Percentiles rank a stretch among this genome's conserved stretches.
These are phyloP conservation scores for Latrodectus elegans DNA, from an alignment of 2,888 invertebrate genomes.

Conservation along the genomic window DNA sequence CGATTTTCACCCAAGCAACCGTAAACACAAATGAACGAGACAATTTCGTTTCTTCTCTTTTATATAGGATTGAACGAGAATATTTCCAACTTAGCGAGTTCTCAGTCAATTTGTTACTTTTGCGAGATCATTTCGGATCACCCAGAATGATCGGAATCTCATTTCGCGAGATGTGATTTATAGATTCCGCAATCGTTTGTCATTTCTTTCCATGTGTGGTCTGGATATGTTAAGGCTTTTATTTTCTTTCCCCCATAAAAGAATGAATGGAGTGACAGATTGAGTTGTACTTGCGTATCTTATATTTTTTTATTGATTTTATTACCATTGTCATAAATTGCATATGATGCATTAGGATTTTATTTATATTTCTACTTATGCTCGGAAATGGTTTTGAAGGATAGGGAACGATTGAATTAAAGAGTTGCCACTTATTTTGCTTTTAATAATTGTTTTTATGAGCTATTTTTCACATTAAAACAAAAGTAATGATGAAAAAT, in stretches of 20 bases:
- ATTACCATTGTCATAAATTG: too few relatives aligned
- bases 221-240: neutral
- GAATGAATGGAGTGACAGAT: too few relatives aligned
- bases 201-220: neutral
- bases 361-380: too few relatives aligned
- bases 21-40: neutral
- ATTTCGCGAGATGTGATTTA: slow-evolving; percentile 36
- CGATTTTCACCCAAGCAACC: slow-evolving; percentile 18
- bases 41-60: neutral
- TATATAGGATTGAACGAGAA: neutral
- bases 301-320: too few relatives aligned
- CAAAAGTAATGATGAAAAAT: too few relatives aligned
- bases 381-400: too few relatives aligned
- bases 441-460: too few relatives aligned
- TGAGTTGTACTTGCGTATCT: too few relatives aligned
- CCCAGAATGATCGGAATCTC: slow-evolving; percentile 9
- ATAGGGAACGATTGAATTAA: too few relatives aligned
- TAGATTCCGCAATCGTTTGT: slow-evolving; percentile 8
- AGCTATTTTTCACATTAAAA: too few relatives aligned
- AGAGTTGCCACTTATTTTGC: too few relatives aligned
- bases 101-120: slow-evolving; percentile 36
- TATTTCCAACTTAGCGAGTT: slow-evolving; percentile 35
- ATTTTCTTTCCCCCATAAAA: neutral
- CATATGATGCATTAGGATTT: too few relatives aligned
- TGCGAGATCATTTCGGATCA: slow-evolving; percentile 26